phyloP scores from a whole-genome alignment of 2,113 vertebrate genomes.

The Oncorhynchus nerka region DNA sequence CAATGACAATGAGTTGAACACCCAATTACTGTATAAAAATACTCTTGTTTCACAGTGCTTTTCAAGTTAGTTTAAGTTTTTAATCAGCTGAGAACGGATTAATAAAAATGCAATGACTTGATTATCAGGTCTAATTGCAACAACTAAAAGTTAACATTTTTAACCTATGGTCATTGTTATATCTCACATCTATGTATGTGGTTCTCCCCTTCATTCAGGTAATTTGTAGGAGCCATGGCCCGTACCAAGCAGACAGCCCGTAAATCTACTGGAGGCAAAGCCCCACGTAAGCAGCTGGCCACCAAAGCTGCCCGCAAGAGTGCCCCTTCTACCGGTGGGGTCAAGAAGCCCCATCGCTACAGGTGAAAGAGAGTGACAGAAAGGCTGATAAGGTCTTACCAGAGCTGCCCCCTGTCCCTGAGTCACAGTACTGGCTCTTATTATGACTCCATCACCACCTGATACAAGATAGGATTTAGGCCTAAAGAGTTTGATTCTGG shows the following conservation, averaged over 20 bases:
- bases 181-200: too few species aligned
- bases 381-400: background rate
- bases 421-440: too few species aligned
- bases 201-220: constrained; percentile 40
- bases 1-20: background rate
- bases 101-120: too few species aligned
- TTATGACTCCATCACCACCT: too few species aligned
- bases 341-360: constrained; percentile 91
- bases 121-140: too few species aligned
- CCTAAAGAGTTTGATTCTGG: background rate
- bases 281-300: constrained; percentile 87
- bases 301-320: constrained; percentile 89
- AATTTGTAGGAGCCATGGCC: constrained; percentile 75
- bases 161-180: too few species aligned
- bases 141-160: background rate
- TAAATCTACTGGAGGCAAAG: constrained; percentile 89
- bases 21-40: background rate
- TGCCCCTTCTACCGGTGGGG: constrained; percentile 86
- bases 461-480: too few species aligned
- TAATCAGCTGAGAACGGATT: too few species aligned
- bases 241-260: constrained; percentile 90
- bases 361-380: constrained; percentile 65
- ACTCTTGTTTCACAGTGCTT: too few species aligned
- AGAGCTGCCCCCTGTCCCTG: background rate
- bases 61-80: too few species aligned